These are phyloP conservation scores for Hypotaenidia okinawae DNA, from an alignment of 2,797 vertebrate species.

Conservation along the genomic window DNA sequence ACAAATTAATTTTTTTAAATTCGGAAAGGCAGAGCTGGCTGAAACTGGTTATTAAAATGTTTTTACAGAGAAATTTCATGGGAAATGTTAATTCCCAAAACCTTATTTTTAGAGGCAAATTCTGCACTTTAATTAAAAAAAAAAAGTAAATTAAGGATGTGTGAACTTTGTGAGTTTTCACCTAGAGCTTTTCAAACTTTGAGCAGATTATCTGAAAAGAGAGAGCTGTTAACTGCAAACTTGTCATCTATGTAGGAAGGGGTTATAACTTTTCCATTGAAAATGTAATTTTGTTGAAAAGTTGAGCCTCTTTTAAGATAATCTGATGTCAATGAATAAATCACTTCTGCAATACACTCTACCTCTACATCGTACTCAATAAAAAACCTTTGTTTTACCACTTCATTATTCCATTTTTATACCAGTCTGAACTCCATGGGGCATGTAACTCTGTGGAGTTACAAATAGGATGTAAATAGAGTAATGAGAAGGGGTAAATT, in stretches of 20 bases:
- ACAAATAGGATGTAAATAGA: constrained; percentile 30
- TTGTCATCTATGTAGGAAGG: not conserved
- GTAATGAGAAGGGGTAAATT: constrained; percentile 24
- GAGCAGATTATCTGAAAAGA: not conserved
- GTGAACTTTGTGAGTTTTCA: not conserved
- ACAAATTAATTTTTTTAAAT: not conserved
- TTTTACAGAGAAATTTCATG: not conserved
- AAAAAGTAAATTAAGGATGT: not conserved
- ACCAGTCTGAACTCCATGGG: not conserved
- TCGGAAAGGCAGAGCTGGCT: not conserved
- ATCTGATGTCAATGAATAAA: not conserved
- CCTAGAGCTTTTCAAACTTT: not conserved
- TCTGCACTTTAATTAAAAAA: not conserved
- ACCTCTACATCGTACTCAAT: not conserved
- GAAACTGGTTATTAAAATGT: not conserved
- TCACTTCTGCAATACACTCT: not conserved
- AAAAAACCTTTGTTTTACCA: not conserved
- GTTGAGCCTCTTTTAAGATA: not conserved
- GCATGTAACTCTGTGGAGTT: not conserved
- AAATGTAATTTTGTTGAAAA: not conserved
- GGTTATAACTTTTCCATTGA: not conserved
- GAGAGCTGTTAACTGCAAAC: not conserved
- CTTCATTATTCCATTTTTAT: not conserved
- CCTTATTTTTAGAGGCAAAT: not conserved
- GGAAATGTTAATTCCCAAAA: not conserved